phyloP scores from a whole-genome alignment of 2,888 invertebrate genomes.

The Rotaria macrura region DNA sequence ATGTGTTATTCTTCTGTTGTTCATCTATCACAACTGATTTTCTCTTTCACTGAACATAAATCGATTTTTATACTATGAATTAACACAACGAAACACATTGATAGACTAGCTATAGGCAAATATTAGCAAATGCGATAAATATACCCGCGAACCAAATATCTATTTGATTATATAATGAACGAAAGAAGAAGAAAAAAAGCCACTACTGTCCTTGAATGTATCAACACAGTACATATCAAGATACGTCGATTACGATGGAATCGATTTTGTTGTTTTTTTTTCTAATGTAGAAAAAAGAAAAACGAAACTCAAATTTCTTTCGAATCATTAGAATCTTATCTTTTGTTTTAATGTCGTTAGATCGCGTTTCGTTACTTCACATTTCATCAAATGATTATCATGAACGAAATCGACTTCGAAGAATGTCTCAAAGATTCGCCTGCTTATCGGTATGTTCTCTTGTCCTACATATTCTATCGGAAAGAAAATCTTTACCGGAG shows the following conservation, averaged over 20 bases:
- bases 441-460: neutral
- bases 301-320: too few relatives aligned
- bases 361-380: neutral
- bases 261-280: neutral
- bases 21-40: neutral
- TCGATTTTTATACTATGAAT: neutral
- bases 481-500: neutral
- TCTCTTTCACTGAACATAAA: neutral
- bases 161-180: neutral
- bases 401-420: constrained; percentile 2
- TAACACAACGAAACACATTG: neutral
- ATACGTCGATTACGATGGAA: neutral
- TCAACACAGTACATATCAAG: neutral
- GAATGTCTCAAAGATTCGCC: constrained; percentile 2
- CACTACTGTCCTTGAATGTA: neutral
- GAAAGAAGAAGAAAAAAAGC: neutral
- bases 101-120: neutral
- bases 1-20: neutral
- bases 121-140: neutral
- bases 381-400: neutral
- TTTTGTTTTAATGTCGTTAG: neutral
- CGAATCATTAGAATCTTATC: neutral
- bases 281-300: too few relatives aligned
- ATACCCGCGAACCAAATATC: neutral
- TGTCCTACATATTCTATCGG: neutral